These are phyloP conservation scores for Phyto melanocephala DNA, from an alignment of 2,888 invertebrate species.

Conservation along the genomic window DNA sequence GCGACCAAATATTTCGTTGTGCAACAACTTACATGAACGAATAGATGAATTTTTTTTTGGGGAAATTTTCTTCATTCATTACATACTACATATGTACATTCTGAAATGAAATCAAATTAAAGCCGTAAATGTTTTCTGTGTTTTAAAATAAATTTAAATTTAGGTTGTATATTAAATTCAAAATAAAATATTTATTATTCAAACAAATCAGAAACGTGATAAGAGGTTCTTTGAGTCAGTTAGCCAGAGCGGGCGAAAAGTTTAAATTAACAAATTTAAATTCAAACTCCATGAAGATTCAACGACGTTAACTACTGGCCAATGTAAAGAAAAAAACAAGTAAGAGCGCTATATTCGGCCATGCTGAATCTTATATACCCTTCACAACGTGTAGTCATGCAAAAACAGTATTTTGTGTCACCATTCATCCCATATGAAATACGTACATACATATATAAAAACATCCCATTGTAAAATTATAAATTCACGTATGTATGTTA, in stretches of 20 bases:
- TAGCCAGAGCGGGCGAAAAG: background rate
- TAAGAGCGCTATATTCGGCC: too few species aligned
- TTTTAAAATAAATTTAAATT: slow-evolving; percentile 29
- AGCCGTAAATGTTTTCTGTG: background rate
- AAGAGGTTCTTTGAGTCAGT: background rate
- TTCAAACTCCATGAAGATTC: slow-evolving; percentile 6
- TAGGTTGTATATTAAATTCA: slow-evolving; percentile 38
- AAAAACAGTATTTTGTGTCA: too few species aligned
- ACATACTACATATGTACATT: too few species aligned
- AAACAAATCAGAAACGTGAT: slow-evolving; percentile 23
- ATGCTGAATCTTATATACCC: too few species aligned
- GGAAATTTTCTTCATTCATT: slow-evolving; percentile 3
- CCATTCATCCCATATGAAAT: too few species aligned
- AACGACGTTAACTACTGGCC: background rate
- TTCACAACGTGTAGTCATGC: too few species aligned
- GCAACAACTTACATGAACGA: slow-evolving; percentile 3
- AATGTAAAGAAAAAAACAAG: background rate
- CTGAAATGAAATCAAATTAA: background rate
- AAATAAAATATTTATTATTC: slow-evolving; percentile 15
- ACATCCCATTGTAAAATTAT: too few species aligned
- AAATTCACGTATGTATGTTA: too few species aligned
- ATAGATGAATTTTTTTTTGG: slow-evolving; percentile 6
- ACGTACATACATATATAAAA: too few species aligned
- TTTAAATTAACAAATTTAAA: background rate
- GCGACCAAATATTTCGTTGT: background rate